phyloP scores from a whole-genome alignment of 1,140 invertebrate species.

The Drosophila seguyi region DNA sequence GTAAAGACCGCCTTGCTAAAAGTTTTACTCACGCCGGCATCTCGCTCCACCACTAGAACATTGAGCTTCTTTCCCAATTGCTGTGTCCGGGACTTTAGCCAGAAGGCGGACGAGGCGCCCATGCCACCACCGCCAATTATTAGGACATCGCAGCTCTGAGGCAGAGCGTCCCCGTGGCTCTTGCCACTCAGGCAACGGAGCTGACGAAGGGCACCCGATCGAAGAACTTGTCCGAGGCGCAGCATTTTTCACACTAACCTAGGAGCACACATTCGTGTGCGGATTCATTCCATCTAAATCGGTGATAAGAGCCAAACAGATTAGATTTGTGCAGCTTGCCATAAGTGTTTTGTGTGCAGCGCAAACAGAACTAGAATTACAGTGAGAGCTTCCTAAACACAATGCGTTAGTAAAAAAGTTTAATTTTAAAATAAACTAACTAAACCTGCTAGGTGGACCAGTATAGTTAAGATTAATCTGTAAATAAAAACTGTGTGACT shows the following conservation, averaged over 20 bases:
- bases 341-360: slow-evolving; percentile 34
- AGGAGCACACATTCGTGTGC: neutral
- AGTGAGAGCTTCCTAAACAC: neutral
- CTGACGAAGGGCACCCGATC: slow-evolving; percentile 20
- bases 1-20: neutral
- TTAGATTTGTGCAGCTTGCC: slow-evolving; percentile 62
- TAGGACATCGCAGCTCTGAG: slow-evolving; percentile 90
- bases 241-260: slow-evolving; percentile 59
- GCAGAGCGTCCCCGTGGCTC: slow-evolving; percentile 42
- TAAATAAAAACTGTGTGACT: too few species aligned
- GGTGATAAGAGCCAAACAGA: slow-evolving; percentile 45
- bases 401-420: neutral
- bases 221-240: slow-evolving; percentile 53
- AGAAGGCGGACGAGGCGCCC: slow-evolving; percentile 96
- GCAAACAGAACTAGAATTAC: slow-evolving; percentile 8
- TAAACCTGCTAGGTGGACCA: too few species aligned
- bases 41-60: slow-evolving; percentile 95
- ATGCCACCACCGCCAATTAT: slow-evolving; percentile 97
- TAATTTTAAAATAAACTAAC: neutral
- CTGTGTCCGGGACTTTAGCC: slow-evolving; percentile 91
- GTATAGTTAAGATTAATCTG: too few species aligned
- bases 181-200: slow-evolving; percentile 17
- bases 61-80: slow-evolving; percentile 86
- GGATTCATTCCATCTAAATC: slow-evolving; percentile 2
- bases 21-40: slow-evolving; percentile 90